Conservation (phyloP, 2,113 vertebrate species). For the Eleginops maclovinus region DNA sequence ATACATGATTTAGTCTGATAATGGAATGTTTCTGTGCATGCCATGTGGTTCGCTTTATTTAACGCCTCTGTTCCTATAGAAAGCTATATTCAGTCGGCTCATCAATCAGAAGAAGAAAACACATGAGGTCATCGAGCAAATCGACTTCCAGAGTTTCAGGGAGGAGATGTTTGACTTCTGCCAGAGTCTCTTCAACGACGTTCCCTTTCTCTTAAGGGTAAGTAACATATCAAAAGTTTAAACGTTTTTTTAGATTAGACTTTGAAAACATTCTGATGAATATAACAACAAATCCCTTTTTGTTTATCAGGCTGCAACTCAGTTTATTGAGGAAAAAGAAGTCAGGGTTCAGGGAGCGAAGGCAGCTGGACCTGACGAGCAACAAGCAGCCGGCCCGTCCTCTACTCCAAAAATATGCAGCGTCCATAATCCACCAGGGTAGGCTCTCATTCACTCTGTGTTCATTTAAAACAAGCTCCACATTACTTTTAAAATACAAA, state of each 20-base stretch:
- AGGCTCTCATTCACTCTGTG: background rate
- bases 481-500: no score
- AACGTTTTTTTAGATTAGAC: background rate
- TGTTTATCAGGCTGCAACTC: conserved; percentile 64
- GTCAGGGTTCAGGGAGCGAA: background rate
- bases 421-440: conserved; percentile 3
- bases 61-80: conserved; percentile 75
- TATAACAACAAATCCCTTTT: background rate
- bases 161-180: conserved; percentile 85
- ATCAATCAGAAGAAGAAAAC: conserved; percentile 81
- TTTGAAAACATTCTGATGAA: background rate
- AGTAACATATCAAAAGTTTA: conserved; percentile 26
- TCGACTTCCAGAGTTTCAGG: conserved; percentile 87
- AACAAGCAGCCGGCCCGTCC: background rate
- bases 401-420: background rate
- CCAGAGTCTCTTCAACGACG: conserved; percentile 74
- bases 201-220: conserved; percentile 88
- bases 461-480: conserved; percentile 1
- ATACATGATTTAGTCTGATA: background rate
- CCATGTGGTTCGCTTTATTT: background rate
- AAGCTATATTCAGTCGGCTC: conserved; percentile 81
- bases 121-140: conserved; percentile 84
- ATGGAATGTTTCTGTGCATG: background rate
- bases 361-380: background rate
- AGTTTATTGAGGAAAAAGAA: conserved; percentile 44